phyloP scores from a whole-genome alignment of 2,888 invertebrate genomes.

The Epiblema foenella region DNA sequence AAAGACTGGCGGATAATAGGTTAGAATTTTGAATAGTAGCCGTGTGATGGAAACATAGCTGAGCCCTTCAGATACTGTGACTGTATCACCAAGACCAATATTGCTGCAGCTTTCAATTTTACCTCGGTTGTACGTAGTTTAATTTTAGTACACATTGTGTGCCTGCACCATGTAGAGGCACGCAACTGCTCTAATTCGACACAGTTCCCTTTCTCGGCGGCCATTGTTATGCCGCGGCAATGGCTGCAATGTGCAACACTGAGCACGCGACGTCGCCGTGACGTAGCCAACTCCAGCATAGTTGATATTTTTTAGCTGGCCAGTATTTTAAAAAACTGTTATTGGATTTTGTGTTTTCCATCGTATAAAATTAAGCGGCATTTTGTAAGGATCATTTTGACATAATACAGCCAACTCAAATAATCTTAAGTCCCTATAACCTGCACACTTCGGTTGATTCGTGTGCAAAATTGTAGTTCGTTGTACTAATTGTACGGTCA shows the following conservation, averaged over 20 bases:
- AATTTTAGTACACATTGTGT: not conserved
- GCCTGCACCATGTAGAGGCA: constrained; percentile 2
- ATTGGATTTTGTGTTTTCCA: no score
- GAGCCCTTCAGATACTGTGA: no score
- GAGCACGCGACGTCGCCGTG: constrained; percentile 26
- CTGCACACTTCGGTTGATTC: constrained; percentile 1
- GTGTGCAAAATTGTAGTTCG: not conserved
- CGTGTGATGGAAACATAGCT: no score
- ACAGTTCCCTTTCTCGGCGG: constrained; percentile 25
- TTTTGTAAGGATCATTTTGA: no score
- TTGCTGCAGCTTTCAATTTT: not conserved
- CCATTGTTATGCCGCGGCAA: constrained; percentile 35
- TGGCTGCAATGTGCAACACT: constrained; percentile 24
- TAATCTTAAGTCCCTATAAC: no score
- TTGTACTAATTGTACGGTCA: constrained; percentile 3
- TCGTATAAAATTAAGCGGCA: no score
- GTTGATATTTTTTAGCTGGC: no score
- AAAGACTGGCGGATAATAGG: no score
- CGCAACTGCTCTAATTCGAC: constrained; percentile 28
- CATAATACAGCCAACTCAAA: no score
- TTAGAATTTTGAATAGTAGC: no score
- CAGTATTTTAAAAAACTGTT: no score
- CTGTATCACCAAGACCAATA: not conserved
- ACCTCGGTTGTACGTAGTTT: not conserved
- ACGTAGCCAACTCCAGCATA: not conserved